A percentile compares a stretch with the other conserved stretches of the same genome.
Conservation (phyloP, 1,140 invertebrate genomes). For the Drosophila truncata region DNA sequence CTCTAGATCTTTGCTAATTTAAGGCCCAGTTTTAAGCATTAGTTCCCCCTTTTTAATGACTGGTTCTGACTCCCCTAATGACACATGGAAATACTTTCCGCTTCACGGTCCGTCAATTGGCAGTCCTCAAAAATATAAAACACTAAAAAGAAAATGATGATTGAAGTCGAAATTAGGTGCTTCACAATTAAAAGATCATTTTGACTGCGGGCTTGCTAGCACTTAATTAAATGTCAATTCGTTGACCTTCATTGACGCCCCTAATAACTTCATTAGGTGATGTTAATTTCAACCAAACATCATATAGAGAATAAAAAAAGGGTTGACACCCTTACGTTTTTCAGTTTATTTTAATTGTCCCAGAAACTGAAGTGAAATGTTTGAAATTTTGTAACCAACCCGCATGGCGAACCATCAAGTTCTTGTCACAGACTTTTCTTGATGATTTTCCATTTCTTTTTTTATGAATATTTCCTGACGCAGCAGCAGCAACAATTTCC, state of each 20-base stretch:
- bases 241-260: slow-evolving; percentile 77
- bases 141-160: slow-evolving; percentile 37
- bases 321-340: slow-evolving; percentile 47
- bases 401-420: slow-evolving; percentile 55
- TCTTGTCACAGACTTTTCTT: slow-evolving; percentile 49
- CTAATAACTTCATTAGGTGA: slow-evolving; percentile 76
- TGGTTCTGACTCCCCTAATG: slow-evolving; percentile 14
- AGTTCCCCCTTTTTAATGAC: slow-evolving; percentile 9
- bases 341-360: slow-evolving; percentile 28
- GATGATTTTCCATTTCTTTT: slow-evolving; percentile 52
- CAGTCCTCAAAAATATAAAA: slow-evolving; percentile 18
- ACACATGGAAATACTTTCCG: slow-evolving; percentile 55
- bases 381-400: slow-evolving; percentile 50
- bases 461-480: slow-evolving; percentile 79
- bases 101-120: slow-evolving; percentile 59
- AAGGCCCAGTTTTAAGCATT: background rate
- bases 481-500: slow-evolving; percentile 50
- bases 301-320: slow-evolving; percentile 22
- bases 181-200: slow-evolving; percentile 78
- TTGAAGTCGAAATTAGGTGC: slow-evolving; percentile 71
- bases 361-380: slow-evolving; percentile 13
- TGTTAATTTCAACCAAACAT: slow-evolving; percentile 20
- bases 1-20: background rate
- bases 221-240: slow-evolving; percentile 82
- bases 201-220: slow-evolving; percentile 62